Evolutionary conservation across 2,113 vertebrate genomes (phyloP).

Genomic region (Lynx canadensis): DNA sequence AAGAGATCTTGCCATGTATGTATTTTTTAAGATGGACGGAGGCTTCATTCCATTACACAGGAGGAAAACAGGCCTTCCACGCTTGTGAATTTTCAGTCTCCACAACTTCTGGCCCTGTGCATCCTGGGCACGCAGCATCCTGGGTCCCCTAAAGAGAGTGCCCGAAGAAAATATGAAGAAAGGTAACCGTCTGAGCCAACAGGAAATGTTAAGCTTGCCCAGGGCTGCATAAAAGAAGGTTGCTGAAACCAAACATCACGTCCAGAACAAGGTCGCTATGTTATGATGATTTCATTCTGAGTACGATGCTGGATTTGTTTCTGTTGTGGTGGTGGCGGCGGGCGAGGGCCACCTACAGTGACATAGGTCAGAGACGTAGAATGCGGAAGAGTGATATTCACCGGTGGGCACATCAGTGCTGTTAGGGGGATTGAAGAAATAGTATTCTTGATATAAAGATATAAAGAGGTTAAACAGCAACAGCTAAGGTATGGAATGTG

Average conservation of each 20-base stretch:
- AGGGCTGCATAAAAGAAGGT: conserved; percentile 56
- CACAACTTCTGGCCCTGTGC: not conserved
- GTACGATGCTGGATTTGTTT: conserved; percentile 72
- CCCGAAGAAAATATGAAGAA: conserved; percentile 52
- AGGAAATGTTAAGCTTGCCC: conserved; percentile 77
- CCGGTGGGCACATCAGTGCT: not conserved
- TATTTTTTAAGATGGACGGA: not conserved
- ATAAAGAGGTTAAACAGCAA: not conserved
- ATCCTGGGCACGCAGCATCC: not conserved
- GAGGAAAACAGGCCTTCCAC: not conserved
- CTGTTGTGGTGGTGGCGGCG: conserved; percentile 25
- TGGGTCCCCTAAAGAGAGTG: conserved; percentile 7
- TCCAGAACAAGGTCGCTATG: conserved; percentile 78
- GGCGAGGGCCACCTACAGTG: conserved; percentile 37
- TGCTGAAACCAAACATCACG: conserved; percentile 79
- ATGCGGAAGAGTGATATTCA: not conserved
- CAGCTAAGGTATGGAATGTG: conserved; percentile 66
- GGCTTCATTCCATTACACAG: not conserved
- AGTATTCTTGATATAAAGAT: not conserved
- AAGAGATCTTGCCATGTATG: not conserved
- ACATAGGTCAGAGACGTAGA: conserved; percentile 43
- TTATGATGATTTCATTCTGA: conserved; percentile 82
- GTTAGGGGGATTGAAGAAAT: conserved; percentile 30
- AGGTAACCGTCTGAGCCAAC: conserved; percentile 75
- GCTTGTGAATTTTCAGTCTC: not conserved